Base-by-base conservation (phyloP, 1,140 invertebrate species). In the Drosophila orena region DNA sequence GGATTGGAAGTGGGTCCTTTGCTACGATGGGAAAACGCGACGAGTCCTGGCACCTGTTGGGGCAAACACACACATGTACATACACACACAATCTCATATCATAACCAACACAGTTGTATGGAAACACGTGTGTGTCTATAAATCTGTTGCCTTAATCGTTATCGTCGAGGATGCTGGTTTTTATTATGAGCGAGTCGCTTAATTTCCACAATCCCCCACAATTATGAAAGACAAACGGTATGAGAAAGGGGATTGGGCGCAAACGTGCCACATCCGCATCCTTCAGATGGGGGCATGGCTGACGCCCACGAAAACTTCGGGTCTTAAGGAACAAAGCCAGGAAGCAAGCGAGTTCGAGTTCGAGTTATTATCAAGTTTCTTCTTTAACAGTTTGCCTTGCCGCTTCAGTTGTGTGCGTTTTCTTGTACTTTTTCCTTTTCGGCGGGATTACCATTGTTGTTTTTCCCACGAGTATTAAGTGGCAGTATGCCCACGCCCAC, bases 381-480 rank as follows among this genome's bases (percentile, higher is more conserved):
- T 46, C 49, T 53, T 52, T 55, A 43, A 46, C 64, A 64, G 64
- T 68, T 68, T 68, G 50, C 50, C 44, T 37, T 52, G 14, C 35
- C 49, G 38, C 58, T 43, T 27, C 17, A 34, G 24, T 34, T 38
- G 17, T 38, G 15, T 44, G 20, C 35, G 34, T 40, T 27, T 58
- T 2, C 15, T 58, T 54, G 17, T 17, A 52, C 38, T 24, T 53
- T 37, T 34, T 50, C 24, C 1, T 37, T 34, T 50, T 34, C 1
- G 38, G 22, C 17, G 20, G 52, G 55, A 70, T 70, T 70, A 47
- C 64, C 65, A 83, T 89, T 86, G 84, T 89, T 86, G 79, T 61
- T 79, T 88, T 86, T 86, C 84, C 84, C 83, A 86, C 83, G 83
- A 86, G 84, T 88, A 88, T 86, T 86, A 88, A 89, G 66, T 85